Conservation (phyloP, 2,888 invertebrate species). For the Asteroscopus sphinx region DNA sequence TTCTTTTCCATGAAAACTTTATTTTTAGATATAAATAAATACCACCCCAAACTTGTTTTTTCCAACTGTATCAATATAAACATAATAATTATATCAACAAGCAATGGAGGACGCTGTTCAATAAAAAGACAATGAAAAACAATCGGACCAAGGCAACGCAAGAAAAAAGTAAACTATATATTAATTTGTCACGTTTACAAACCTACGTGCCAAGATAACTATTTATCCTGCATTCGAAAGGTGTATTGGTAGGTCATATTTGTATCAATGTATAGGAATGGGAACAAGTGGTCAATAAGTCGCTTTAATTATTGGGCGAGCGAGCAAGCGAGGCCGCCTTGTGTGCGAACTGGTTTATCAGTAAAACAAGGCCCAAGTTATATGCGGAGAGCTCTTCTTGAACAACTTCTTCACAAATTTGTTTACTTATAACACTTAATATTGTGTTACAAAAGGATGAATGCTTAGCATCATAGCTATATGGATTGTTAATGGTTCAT, state of each 20-base stretch:
- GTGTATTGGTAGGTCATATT: conserved; percentile 72
- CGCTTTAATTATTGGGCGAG: conserved; percentile 84
- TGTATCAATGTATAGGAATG: conserved; percentile 80
- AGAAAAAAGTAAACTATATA: conserved; percentile 55
- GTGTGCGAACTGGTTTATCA: conserved; percentile 86
- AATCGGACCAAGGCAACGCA: conserved; percentile 56
- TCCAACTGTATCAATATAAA: background rate
- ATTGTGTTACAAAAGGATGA: background rate
- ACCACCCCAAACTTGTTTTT: conserved; percentile 6
- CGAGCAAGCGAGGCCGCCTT: conserved; percentile 83
- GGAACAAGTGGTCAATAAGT: conserved; percentile 85
- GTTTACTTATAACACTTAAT: conserved; percentile 3
- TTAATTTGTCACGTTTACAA: conserved; percentile 64
- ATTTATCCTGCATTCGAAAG: conserved; percentile 73
- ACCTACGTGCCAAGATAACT: conserved; percentile 65
- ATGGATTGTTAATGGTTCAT: background rate
- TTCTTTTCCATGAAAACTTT: no score
- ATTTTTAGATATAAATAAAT: background rate
- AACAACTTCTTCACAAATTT: conserved; percentile 14
- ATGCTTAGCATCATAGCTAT: background rate
- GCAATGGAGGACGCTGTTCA: conserved; percentile 6
- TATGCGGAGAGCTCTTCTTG: conserved; percentile 60
- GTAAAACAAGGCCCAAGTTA: conserved; percentile 70
- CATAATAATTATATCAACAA: background rate
- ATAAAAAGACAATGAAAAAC: conserved; percentile 26